phyloP scores from a whole-genome alignment of 92 coral and sea anemone species.

The Epizoanthus illoricatus region DNA sequence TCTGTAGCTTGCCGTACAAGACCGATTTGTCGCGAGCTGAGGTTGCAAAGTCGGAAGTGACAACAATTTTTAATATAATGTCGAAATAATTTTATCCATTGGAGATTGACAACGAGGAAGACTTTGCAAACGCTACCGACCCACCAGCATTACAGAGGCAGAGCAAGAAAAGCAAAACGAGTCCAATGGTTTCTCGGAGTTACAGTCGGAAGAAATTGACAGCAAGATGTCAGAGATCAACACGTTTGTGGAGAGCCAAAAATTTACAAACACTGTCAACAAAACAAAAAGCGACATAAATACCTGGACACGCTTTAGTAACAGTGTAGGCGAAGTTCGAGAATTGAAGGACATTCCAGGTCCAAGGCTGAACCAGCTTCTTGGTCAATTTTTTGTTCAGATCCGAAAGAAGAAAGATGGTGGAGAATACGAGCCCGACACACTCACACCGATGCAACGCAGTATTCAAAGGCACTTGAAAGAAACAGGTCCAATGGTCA shows the following conservation, averaged over 20 bases:
- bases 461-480: conserved; percentile 18
- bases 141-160: neutral
- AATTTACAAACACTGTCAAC: conserved; percentile 28
- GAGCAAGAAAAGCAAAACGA: neutral
- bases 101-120: neutral
- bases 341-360: neutral
- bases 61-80: no score
- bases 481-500: conserved; percentile 32
- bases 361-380: neutral
- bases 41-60: no score
- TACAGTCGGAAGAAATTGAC: neutral
- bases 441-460: conserved; percentile 24
- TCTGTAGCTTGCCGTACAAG: no score
- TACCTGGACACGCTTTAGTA: conserved; percentile 22
- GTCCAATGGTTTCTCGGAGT: neutral
- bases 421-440: conserved; percentile 37
- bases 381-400: conserved; percentile 24
- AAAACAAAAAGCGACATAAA: conserved; percentile 32
- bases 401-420: conserved; percentile 17
- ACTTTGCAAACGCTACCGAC: conserved; percentile 18
- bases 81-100: neutral
- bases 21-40: no score
- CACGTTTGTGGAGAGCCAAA: conserved; percentile 33
- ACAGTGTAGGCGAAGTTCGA: conserved; percentile 1
- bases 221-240: conserved; percentile 5